A percentile compares a stretch with the other conserved stretches of the same genome.
Evolutionary conservation across 1,140 invertebrate genomes (phyloP).

Genomic region (Aphis craccivora): DNA sequence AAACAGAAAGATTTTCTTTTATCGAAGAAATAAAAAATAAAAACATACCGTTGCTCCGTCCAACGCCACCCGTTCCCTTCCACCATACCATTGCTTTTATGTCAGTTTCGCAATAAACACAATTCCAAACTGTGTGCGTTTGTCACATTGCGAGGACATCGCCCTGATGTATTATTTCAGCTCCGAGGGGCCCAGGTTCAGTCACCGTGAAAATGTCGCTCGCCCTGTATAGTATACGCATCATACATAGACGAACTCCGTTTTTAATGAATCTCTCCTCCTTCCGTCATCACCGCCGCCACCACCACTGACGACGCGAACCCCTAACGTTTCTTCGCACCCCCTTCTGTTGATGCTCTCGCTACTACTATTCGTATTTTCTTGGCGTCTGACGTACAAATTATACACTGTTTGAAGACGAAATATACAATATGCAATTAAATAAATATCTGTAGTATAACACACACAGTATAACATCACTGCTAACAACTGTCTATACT

Average conservation of each 20-base stretch:
- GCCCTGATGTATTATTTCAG: conserved; percentile 57
- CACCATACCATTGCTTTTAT: conserved; percentile 7
- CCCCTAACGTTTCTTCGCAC: not conserved
- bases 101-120: conserved; percentile 57
- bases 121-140: conserved; percentile 53
- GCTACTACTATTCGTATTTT: not conserved
- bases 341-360: not conserved
- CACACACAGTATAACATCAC: no score
- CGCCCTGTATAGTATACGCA: conserved; percentile 41
- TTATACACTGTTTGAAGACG: not conserved
- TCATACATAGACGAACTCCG: conserved; percentile 53
- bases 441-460: not conserved
- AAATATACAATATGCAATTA: conserved; percentile 2
- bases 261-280: conserved; percentile 54
- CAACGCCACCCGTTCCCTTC: not conserved
- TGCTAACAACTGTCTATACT: not conserved
- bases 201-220: conserved; percentile 55
- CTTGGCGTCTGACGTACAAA: not conserved
- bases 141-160: conserved; percentile 54
- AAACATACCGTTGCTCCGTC: conserved; percentile 29
- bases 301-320: no score
- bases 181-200: conserved; percentile 51
- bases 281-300: not conserved
- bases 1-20: conserved; percentile 48
- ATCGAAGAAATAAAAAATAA: not conserved